A percentile compares a stretch with the other conserved stretches of the same genome.
Conservation (phyloP, 92 coral and sea anemone species). For the Porites evermanni region DNA sequence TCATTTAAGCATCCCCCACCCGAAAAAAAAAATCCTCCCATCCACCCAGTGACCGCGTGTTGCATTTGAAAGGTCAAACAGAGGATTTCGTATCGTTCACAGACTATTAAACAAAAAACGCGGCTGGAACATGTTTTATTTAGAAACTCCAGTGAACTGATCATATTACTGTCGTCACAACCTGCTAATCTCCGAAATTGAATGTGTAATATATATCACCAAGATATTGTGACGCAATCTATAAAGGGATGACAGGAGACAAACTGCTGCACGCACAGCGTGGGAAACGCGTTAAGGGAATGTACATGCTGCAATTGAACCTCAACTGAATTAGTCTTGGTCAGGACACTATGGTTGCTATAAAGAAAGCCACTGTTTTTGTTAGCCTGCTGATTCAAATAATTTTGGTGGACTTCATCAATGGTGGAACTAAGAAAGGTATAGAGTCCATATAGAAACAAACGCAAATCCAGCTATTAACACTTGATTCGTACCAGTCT, state of each 20-base stretch:
- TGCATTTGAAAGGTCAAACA: too few relatives aligned
- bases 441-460: not conserved
- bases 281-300: not conserved
- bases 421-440: constrained; percentile 10
- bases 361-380: constrained; percentile 7
- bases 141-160: too few relatives aligned
- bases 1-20: too few relatives aligned
- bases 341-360: constrained; percentile 16
- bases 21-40: too few relatives aligned
- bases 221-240: constrained; percentile 15
- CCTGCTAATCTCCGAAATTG: constrained; percentile 27
- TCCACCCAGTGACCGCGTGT: too few relatives aligned
- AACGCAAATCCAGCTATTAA: not conserved
- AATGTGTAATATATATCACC: constrained; percentile 3
- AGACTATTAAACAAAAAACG: too few relatives aligned
- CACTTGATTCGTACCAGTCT: not conserved
- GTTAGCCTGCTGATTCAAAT: not conserved
- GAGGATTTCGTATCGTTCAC: too few relatives aligned
- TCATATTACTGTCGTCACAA: constrained; percentile 10
- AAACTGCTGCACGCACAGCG: not conserved
- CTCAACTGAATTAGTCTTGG: not conserved
- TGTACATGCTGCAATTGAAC: not conserved
- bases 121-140: too few relatives aligned
- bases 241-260: constrained; percentile 13
- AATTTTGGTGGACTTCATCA: not conserved